Base-by-base conservation (phyloP, 1,140 invertebrate species). In the Drosophila ananassae region DNA sequence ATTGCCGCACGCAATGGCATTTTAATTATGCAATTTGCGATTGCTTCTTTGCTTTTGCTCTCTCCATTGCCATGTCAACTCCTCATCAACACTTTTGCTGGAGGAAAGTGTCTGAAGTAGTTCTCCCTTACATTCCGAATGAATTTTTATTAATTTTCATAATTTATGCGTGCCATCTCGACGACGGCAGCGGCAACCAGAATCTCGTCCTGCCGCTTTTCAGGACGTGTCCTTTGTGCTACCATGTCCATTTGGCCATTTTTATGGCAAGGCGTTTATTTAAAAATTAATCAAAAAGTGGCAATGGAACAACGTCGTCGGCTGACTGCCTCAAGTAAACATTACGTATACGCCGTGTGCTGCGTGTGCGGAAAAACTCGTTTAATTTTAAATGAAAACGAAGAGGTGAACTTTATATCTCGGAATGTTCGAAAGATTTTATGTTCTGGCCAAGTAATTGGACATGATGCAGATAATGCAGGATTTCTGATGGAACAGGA, bases 91-190 rank as follows among this genome's bases (percentile, higher is more conserved):
- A 84, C 74, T 82, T 54, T 53, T 28, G 34, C 30, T 46, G 72
- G 58, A 64, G 17, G 47, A 22, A 57, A 69, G 68, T 79, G 62
- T 37, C 52, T 30, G 61, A 52, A 24, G 62, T 28, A 63, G 56
- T 51, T 34, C 56, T 22, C 52, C 74, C 52, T 60, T 53, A 24
- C 58, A 66, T 60, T 34, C 34, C 24, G 64, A 62, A 66, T 81
- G 67, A 79, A 89, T 87, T 89, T 87, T 87, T 89, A 89, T 87
- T 87, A 87, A 87, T 87, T 87, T 87, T 89, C 83, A 87, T 87
- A 87, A 87, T 87, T 87, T 87, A 87, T 87, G 83, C 62, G 63
- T 39, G 55, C 25, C 62, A 68, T 37, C 72, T 73, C 68, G 56
- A 61, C 41, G 28, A 34, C 47, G 41, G 66, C 37, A 46, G 63